phyloP scores from a whole-genome alignment of 2,888 invertebrate genomes.

The Cetonia aurata region DNA sequence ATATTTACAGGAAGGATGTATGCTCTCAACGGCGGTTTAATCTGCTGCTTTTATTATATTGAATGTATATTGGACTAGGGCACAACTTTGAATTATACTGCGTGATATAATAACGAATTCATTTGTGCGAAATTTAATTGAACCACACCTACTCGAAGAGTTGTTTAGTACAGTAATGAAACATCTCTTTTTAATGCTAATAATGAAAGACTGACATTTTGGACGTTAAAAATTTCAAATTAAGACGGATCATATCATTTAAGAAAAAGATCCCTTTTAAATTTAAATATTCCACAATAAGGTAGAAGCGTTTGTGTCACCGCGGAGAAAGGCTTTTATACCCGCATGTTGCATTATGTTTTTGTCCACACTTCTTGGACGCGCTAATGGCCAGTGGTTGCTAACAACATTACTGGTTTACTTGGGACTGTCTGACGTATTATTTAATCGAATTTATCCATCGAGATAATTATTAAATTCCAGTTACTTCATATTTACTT shows the following conservation, averaged over 20 bases:
- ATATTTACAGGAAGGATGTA: slow-evolving; percentile 28
- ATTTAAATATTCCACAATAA: too few relatives aligned
- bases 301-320: too few relatives aligned
- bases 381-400: slow-evolving; percentile 55
- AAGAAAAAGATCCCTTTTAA: too few relatives aligned
- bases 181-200: too few relatives aligned
- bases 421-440: slow-evolving; percentile 50
- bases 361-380: slow-evolving; percentile 53
- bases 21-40: slow-evolving; percentile 18
- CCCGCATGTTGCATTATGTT: slow-evolving; percentile 51
- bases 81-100: slow-evolving; percentile 6
- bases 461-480: slow-evolving; percentile 44
- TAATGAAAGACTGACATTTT: too few relatives aligned
- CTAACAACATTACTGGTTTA: slow-evolving; percentile 55
- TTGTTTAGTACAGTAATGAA: too few relatives aligned
- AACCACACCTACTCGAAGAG: too few relatives aligned
- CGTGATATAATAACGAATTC: background rate
- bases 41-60: slow-evolving; percentile 21
- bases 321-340: slow-evolving; percentile 51
- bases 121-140: slow-evolving; percentile 14
- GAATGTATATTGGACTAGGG: slow-evolving; percentile 10
- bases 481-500: slow-evolving; percentile 39
- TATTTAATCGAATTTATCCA: slow-evolving; percentile 48
- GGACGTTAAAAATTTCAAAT: too few relatives aligned
- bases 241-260: too few relatives aligned